phyloP scores from a whole-genome alignment of 2,888 invertebrate species.

The Aleiodes leptofemur region DNA sequence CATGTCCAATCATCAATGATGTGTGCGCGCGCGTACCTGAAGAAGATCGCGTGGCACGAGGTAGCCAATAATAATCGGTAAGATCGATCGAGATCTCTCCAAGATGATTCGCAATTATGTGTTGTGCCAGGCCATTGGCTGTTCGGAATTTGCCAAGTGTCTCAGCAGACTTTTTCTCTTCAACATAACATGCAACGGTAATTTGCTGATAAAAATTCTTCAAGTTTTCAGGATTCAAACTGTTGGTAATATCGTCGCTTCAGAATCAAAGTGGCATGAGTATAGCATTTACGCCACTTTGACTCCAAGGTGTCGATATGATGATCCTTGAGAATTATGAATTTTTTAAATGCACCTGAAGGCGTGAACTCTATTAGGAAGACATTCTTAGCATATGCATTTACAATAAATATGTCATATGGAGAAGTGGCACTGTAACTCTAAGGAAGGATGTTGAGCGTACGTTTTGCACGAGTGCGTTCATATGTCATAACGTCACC shows the following conservation, averaged over 20 bases:
- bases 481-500: constrained; percentile 33
- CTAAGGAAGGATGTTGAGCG: constrained; percentile 38
- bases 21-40: no score
- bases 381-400: constrained; percentile 46
- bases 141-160: constrained; percentile 30
- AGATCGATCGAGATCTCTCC: not conserved
- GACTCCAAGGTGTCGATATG: not conserved
- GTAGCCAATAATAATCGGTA: not conserved
- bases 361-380: constrained; percentile 57
- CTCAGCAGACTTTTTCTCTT: not conserved
- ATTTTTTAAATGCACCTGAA: constrained; percentile 15
- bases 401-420: constrained; percentile 35
- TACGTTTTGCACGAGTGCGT: constrained; percentile 47
- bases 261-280: no score
- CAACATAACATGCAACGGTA: no score
- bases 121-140: not conserved
- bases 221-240: no score
- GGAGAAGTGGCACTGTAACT: constrained; percentile 5
- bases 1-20: not conserved
- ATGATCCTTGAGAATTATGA: constrained; percentile 33
- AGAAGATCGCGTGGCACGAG: no score
- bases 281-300: not conserved
- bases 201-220: no score
- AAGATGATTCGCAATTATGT: not conserved
- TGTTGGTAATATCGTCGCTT: no score